Conservation (phyloP, 2,888 invertebrate species). For the Heliconius hortense region DNA sequence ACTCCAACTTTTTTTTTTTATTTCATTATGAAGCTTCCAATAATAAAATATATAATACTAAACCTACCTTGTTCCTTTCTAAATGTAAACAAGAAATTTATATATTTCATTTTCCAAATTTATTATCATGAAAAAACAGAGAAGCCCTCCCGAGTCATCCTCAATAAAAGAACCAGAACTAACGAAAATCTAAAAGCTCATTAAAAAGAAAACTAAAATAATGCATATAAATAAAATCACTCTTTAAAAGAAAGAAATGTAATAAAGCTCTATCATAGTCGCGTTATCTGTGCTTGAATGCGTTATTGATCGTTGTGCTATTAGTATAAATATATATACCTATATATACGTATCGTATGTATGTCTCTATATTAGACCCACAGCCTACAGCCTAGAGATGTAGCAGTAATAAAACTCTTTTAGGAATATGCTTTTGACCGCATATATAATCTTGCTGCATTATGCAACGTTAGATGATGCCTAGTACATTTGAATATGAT, state of each 20-base stretch:
- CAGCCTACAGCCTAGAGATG: constrained; percentile 25
- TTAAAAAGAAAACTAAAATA: constrained; percentile 6
- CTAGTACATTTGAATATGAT: constrained; percentile 1
- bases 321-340: constrained; percentile 24
- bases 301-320: constrained; percentile 35
- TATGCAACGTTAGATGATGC: constrained; percentile 10
- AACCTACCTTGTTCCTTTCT: neutral
- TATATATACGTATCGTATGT: constrained; percentile 12
- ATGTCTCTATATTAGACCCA: constrained; percentile 26
- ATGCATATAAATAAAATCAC: neutral
- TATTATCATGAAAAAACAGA: neutral
- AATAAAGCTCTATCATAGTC: constrained; percentile 29
- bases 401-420: constrained; percentile 20
- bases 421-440: constrained; percentile 25
- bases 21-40: neutral
- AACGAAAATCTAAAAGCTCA: neutral
- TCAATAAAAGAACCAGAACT: neutral
- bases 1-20: neutral
- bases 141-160: neutral
- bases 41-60: neutral
- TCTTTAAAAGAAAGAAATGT: constrained; percentile 24
- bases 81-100: neutral
- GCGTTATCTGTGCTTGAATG: constrained; percentile 34
- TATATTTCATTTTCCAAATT: constrained; percentile 6
- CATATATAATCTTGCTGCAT: constrained; percentile 15